Base-by-base conservation (phyloP, 2,797 vertebrate species). In the Emydoidea blandingii region DNA sequence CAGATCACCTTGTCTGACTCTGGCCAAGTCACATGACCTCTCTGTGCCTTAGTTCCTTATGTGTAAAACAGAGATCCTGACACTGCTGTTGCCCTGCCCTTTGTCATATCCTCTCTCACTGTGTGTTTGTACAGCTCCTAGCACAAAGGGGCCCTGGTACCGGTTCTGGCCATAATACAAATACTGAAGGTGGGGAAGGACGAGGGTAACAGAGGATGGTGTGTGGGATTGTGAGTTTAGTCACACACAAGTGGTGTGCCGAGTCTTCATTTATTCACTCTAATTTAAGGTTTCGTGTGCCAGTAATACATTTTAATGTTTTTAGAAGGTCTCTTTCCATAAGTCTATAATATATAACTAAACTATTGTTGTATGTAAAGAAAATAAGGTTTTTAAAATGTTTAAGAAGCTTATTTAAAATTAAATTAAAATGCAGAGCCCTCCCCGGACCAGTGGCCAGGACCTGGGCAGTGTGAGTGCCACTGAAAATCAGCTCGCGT, bases 101-200 rank as follows among this genome's bases (percentile, higher is more conserved):
- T 25, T 49, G 49, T 50, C 49, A 87, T 49, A 74, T 34, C 89
- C 47, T 82, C 83, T 96, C 76, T 95, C 89, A 76, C 53, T 89
- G 25, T 53, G 29, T 0, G 0, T 50, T 92, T 81, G n/a, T 19
- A 31, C 74, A 82, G 72, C 88, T 76, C 41, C 3, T 81, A 57
- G 83, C 50, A 11, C 59, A 85, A 44, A 27, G 84, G 78, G 44
- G 65, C n/a, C 79, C 8, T 14, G 82, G 88, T 53, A 49, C 62
- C 82, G 81, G 29, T 82, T 44, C 11, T 74, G 72, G 78, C 47
- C 59, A 47, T 90, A 88, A 56, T 25, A 82, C 1, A 4, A 41
- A 65, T 91, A 82, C 85, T 85, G 1, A 0, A n/a, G 92, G n/a
- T 65, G 87, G 62, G 53, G 89, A 31, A 65, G 37, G 85, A 81